These are phyloP conservation scores for Trichonephila inaurata DNA, from an alignment of 1,140 invertebrate genomes.

Conservation along the genomic window DNA sequence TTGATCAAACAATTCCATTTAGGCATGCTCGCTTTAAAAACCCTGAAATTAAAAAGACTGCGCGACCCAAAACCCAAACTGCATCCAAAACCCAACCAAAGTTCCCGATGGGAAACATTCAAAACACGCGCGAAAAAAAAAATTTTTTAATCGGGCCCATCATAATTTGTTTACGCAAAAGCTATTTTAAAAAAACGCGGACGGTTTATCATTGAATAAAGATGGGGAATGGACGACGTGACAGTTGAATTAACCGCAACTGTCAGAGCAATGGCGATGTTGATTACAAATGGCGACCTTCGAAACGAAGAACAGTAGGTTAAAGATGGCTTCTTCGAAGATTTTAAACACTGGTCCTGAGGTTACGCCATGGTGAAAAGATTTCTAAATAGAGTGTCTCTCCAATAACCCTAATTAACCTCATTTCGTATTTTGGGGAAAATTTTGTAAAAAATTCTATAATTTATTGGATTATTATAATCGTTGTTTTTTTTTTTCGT, in stretches of 20 bases:
- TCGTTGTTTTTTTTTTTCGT: too few relatives aligned
- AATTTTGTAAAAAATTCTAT: neutral
- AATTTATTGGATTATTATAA: neutral
- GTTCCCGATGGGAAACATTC: neutral
- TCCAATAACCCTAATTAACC: neutral
- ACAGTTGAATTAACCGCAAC: constrained; percentile 46
- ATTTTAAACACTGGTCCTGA: neutral
- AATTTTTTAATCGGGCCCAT: neutral
- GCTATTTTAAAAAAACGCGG: neutral
- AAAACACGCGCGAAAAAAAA: neutral
- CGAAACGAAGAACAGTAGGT: neutral
- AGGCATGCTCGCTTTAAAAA: neutral
- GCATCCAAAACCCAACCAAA: constrained; percentile 1
- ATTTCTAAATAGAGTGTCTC: neutral
- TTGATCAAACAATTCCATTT: neutral
- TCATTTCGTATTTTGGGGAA: neutral
- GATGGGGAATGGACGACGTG: neutral
- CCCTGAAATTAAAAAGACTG: neutral
- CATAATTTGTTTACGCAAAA: constrained; percentile 1
- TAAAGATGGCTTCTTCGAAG: constrained; percentile 8
- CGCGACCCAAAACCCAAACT: neutral
- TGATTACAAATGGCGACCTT: constrained; percentile 48
- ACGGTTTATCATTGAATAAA: constrained; percentile 31
- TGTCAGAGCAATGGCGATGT: neutral
- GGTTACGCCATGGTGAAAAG: neutral